Evolutionary conservation across 2,888 invertebrate genomes (phyloP).

Genomic region (Colostygia pectinataria): DNA sequence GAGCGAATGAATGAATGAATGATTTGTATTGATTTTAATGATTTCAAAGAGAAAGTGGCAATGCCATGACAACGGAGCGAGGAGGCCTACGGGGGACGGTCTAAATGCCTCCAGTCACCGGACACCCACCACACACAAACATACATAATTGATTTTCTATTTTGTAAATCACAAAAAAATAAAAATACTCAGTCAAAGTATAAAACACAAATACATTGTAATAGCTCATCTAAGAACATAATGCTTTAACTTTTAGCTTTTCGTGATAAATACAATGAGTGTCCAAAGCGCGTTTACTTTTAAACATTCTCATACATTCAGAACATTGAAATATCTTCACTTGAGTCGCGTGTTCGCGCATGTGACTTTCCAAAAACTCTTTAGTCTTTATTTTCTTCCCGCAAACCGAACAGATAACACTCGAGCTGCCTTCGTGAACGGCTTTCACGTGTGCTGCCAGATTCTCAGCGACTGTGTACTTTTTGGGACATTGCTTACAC

Average conservation of each 20-base stretch:
- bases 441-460: slow-evolving; percentile 8
- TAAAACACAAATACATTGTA: no score
- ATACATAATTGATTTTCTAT: no score
- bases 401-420: neutral
- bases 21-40: no score
- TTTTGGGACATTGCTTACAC: slow-evolving; percentile 11
- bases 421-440: neutral
- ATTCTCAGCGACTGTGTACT: slow-evolving; percentile 8
- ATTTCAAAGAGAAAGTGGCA: no score
- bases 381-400: slow-evolving; percentile 2
- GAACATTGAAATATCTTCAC: neutral
- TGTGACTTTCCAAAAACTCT: neutral
- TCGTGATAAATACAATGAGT: neutral
- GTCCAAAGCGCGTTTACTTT: slow-evolving; percentile 4
- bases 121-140: no score
- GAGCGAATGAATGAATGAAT: no score
- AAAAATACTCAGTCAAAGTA: no score
- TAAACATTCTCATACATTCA: slow-evolving; percentile 2
- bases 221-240: neutral
- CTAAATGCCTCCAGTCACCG: no score
- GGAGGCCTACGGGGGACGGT: no score
- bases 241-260: neutral
- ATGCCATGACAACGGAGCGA: no score
- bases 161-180: no score
- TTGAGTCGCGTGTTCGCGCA: neutral